Base-by-base conservation (phyloP, 2,888 invertebrate species). In the Loripinus fragilis region DNA sequence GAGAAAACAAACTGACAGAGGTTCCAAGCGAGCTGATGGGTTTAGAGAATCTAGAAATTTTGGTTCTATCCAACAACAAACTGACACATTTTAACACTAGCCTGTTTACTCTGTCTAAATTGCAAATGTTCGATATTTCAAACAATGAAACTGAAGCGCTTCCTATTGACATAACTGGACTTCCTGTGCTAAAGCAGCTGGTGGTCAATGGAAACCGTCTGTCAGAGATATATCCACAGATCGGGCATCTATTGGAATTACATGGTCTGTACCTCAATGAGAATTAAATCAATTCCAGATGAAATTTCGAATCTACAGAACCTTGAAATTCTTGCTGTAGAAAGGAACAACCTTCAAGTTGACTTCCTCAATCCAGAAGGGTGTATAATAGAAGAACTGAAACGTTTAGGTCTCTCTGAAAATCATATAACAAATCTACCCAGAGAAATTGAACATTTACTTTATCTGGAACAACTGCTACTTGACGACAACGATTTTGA, bases 401-500 rank as follows among this genome's bases (percentile, higher is more conserved):
- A 80, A 48, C 85, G 88, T 41, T 87, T 93, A 1, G 89, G 88
- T 25, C 74, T 93, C 48, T 87, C 90, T 7, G 92, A 92, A n/a
- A 93, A 93, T 79, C 87, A 86, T 64, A 87, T 93, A 50, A 89
- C 89, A 52, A 91, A 90, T 76, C 80, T 93, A 55, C 92, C 93
- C 23, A 82, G 89, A 20, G 90, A 91, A 50, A 83, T 92, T 8
- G 91, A 91, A 72, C 90, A 91, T 74, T 79, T 92, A 52, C 72
- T 85, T 0, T 85, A 79, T 28, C 79, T 93, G 8, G 86, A 90
- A 55, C 88, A 92, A 45, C 86, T 93, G 8, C 75, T 89, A 10
- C 75, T 92, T 28, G 91, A 90, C 70, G 90, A 92, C 76, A 92
- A 92, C 72, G 89, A 91, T 69, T 91, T 92, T 77, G 91, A 91